Percentiles rank a stretch among this genome's conserved stretches.
phyloP scores from a whole-genome alignment of 2,113 vertebrate genomes.

The Erythrocercus mccallii region DNA sequence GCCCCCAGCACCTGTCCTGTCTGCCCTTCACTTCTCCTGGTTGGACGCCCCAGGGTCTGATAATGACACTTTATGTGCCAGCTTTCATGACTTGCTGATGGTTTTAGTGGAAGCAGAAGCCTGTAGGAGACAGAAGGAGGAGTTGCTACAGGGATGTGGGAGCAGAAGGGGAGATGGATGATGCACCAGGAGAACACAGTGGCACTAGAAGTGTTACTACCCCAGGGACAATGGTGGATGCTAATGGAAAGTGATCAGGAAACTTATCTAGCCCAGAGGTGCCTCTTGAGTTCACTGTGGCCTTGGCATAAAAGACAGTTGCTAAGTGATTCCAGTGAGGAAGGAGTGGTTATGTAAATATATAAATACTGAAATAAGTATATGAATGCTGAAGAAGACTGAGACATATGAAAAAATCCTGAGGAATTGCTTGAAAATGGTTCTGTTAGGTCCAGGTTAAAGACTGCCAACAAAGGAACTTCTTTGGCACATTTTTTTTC shows the following conservation, averaged over 20 bases:
- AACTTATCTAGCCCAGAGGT: not conserved
- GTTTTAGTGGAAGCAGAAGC: not conserved
- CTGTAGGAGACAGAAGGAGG: not conserved
- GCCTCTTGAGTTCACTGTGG: not conserved
- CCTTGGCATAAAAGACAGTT: not conserved
- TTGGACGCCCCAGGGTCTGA: not conserved
- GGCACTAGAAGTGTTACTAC: not conserved
- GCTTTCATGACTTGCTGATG: not conserved
- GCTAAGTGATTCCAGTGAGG: not conserved
- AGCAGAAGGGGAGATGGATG: not conserved
- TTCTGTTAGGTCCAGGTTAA: not conserved
- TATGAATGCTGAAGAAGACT: not conserved
- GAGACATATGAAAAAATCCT: not conserved
- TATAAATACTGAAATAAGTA: not conserved
- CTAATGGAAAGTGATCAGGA: not conserved
- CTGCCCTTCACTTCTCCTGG: not conserved
- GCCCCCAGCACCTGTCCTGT: not conserved
- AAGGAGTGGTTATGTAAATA: not conserved
- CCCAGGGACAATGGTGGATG: not conserved
- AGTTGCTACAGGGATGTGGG: not conserved
- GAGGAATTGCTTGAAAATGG: not conserved
- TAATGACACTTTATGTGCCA: not conserved
- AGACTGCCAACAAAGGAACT: not conserved
- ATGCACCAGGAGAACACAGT: not conserved
- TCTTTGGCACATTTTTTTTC: not conserved